Evolutionary conservation across 2,113 vertebrate genomes (phyloP).

Genomic region (Spea bombifrons): DNA sequence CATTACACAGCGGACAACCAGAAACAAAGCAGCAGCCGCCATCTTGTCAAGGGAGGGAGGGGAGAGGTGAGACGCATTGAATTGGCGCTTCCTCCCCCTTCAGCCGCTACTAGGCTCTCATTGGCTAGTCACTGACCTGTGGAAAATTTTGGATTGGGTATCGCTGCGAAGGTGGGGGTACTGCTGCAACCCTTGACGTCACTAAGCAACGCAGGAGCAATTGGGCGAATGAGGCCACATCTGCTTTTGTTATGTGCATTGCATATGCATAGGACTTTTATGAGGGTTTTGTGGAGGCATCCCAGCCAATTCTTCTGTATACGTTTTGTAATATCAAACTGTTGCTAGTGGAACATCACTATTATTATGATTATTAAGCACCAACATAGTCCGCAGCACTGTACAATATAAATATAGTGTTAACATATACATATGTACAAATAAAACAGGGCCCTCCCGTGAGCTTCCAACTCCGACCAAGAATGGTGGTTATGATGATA

Average conservation of each 20-base stretch:
- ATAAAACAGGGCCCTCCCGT: no score
- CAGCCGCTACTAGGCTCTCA: slow-evolving; percentile 57
- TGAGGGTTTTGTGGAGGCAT: no score
- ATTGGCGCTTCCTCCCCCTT: slow-evolving; percentile 76
- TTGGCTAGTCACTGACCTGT: slow-evolving; percentile 59
- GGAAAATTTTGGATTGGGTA: slow-evolving; percentile 62
- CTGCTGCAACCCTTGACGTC: slow-evolving; percentile 57
- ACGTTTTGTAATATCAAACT: no score
- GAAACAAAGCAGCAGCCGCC: slow-evolving; percentile 69
- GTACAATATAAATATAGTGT: no score
- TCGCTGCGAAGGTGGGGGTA: slow-evolving; percentile 26
- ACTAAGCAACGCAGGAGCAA: background rate
- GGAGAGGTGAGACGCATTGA: slow-evolving; percentile 68
- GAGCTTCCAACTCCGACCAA: no score
- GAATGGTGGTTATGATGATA: no score
- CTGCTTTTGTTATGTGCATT: background rate
- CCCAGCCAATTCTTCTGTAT: no score
- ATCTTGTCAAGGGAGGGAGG: slow-evolving; percentile 77
- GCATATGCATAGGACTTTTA: no score
- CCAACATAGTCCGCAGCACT: no score
- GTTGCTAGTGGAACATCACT: no score
- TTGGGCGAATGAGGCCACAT: background rate
- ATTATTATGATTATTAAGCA: no score
- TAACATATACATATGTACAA: no score
- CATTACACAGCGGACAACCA: slow-evolving; percentile 43